Base-by-base conservation (phyloP, 2,888 invertebrate species). In the Rhagonycha lutea region DNA sequence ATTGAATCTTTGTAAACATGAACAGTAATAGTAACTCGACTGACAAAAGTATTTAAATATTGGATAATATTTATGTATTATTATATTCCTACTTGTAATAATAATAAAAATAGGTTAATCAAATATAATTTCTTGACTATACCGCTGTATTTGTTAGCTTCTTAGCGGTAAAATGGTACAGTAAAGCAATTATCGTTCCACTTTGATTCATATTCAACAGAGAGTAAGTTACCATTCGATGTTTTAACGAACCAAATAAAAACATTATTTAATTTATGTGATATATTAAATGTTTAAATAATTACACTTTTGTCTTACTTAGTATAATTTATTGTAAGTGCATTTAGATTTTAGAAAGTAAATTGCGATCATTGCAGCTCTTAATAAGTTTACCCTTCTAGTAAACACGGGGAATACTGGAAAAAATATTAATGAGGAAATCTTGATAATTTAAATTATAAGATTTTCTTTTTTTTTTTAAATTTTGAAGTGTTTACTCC, bases 131-230 rank as follows among this genome's bases (percentile, higher is more conserved):
- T 70, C 68, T 75, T 75, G 29, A 75, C 70, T 28, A 32, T n/a
- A 74, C 74, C 74, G 70, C 65, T 74, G 69, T 65, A 70, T 74
- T 61, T 74, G 71, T 68, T 77, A 71, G 63, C 47, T 71, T 74
- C 69, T 74, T 77, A 77, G 77, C 77, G 77, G 77, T 77, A 77
- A 71, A 71, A 62, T 72, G 65, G 71, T 77, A 77, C 77, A 68
- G 77, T 77, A 77, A 77, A 68, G 69, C 72, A 77, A 77, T 77
- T 77, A 71, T 70, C 72, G 77, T 77, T 77, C 77, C 69, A 77
- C 77, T 71, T 69, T 67, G 70, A 71, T 74, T 68, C 73, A 70
- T 76, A 70, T 73, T 70, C 68, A 69, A 67, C 71, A 65, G 70
- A 70, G 68, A 77, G 70, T 29, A 68, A 71, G 32, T 77, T 77